phyloP scores from a whole-genome alignment of 2,113 vertebrate genomes.

The Coturnix japonica region DNA sequence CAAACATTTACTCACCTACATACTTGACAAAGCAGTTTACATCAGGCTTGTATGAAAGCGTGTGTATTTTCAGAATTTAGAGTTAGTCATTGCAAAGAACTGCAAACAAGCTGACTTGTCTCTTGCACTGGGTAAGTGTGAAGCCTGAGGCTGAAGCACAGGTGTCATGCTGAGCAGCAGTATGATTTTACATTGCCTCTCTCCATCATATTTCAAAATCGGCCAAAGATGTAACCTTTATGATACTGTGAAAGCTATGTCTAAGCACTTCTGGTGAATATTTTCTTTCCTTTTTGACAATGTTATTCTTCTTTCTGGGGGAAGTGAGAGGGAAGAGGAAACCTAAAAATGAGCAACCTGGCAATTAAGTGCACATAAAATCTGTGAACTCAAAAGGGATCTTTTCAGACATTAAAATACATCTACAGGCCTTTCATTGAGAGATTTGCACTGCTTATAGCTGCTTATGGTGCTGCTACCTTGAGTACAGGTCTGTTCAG shows the following conservation, averaged over 20 bases:
- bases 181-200: neutral
- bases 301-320: neutral
- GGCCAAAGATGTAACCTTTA: neutral
- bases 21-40: neutral
- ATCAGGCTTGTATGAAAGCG: neutral
- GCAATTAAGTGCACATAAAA: neutral
- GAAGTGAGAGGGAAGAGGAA: neutral
- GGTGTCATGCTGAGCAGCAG: neutral
- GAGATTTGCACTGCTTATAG: neutral
- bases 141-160: neutral
- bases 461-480: neutral
- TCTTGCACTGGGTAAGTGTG: neutral
- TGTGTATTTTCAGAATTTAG: neutral
- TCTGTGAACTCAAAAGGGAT: neutral
- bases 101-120: neutral
- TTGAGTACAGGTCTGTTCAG: neutral
- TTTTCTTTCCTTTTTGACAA: neutral
- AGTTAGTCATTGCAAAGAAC: neutral
- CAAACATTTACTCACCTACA: neutral
- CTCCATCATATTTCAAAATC: neutral
- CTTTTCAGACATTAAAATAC: neutral
- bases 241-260: neutral
- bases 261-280: neutral
- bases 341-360: neutral
- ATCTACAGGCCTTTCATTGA: neutral